These are phyloP conservation scores for Rallus crepitans DNA, from an alignment of 2,797 vertebrate species.

Conservation along the genomic window DNA sequence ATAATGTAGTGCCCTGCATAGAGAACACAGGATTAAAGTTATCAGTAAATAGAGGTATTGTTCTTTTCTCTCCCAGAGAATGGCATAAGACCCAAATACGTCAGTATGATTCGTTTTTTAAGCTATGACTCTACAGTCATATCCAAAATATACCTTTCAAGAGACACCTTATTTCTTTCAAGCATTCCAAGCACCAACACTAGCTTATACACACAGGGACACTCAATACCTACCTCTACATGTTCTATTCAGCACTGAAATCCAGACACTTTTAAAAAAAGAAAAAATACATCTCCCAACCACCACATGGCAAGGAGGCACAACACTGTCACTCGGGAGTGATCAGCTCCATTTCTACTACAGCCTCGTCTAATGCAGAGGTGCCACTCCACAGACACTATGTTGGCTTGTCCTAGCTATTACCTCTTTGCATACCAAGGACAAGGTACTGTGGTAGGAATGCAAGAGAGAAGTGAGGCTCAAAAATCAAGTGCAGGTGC, in stretches of 20 bases:
- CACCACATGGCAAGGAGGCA: background rate
- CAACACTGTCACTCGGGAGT: background rate
- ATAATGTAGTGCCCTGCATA: background rate
- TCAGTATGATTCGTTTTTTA: fast-evolving
- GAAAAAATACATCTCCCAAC: background rate
- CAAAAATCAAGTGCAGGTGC: background rate
- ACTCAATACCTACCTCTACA: background rate
- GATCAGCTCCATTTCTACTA: background rate
- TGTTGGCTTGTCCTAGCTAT: background rate
- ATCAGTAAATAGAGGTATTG: background rate
- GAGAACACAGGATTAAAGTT: background rate
- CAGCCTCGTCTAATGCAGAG: background rate
- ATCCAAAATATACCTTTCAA: background rate
- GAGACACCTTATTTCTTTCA: background rate
- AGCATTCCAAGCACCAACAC: background rate
- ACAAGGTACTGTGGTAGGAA: background rate
- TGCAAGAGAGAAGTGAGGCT: background rate
- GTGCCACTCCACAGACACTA: background rate
- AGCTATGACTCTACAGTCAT: background rate
- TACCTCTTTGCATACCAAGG: too few species aligned
- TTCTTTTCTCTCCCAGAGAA: background rate
- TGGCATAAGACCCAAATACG: background rate
- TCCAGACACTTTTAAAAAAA: background rate
- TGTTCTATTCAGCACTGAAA: background rate
- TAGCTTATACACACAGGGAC: too few species aligned